A percentile compares a stretch with the other conserved stretches of the same genome.
These are phyloP conservation scores for Caiman crocodilus DNA, from an alignment of 2,797 vertebrate species.

Conservation along the genomic window DNA sequence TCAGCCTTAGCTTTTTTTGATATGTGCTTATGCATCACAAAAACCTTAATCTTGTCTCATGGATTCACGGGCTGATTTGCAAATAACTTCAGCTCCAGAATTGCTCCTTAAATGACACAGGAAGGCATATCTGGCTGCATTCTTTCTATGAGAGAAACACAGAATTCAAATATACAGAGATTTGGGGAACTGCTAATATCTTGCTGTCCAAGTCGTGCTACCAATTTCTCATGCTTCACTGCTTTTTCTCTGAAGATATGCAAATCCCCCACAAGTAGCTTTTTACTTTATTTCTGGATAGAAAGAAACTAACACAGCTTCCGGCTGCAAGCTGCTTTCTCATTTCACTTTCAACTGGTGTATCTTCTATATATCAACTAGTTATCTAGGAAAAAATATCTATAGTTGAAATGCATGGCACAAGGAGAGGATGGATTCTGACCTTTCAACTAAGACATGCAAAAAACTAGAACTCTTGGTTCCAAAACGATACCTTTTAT, in stretches of 20 bases:
- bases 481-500: too few species aligned
- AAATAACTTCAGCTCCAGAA: background rate
- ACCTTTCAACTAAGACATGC: background rate
- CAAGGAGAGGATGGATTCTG: background rate
- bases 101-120: background rate
- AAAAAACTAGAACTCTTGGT: too few species aligned
- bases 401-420: background rate
- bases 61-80: background rate
- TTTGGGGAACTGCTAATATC: background rate
- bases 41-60: background rate
- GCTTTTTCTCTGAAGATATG: background rate
- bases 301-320: background rate
- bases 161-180: background rate
- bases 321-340: background rate
- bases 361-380: background rate
- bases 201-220: background rate
- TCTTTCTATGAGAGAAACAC: background rate
- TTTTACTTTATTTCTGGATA: background rate
- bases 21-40: background rate
- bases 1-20: background rate
- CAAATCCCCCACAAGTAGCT: background rate
- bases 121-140: background rate
- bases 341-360: background rate
- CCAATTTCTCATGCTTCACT: background rate
- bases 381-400: background rate